phyloP scores from a whole-genome alignment of 2,888 invertebrate species.

The Cerceris rybyensis region DNA sequence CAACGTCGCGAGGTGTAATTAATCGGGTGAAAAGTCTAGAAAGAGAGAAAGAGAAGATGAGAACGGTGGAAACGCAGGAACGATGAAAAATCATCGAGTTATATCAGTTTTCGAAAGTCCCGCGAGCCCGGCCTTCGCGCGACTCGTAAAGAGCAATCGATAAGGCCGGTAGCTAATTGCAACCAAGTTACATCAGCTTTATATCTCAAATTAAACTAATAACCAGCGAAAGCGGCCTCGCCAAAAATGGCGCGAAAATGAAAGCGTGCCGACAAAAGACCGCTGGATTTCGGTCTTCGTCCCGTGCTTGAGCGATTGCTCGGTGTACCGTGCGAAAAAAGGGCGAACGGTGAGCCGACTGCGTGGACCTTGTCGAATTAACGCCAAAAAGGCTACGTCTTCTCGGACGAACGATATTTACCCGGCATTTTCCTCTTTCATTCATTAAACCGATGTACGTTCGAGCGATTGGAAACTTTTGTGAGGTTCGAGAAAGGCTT shows the following conservation, averaged over 20 bases:
- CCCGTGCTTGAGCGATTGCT: conserved; percentile 43
- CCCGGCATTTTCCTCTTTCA: too few relatives aligned
- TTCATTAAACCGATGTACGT: too few relatives aligned
- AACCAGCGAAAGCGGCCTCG: conserved; percentile 78
- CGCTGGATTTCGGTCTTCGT: conserved; percentile 54
- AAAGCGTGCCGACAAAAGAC: conserved; percentile 70
- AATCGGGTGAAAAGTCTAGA: conserved; percentile 26
- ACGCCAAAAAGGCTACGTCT: too few relatives aligned
- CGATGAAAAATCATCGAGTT: conserved; percentile 35
- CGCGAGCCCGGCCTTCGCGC: conserved; percentile 56
- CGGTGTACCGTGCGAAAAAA: conserved; percentile 23
- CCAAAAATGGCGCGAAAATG: conserved; percentile 79
- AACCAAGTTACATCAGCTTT: conserved; percentile 70
- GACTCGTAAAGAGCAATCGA: conserved; percentile 68
- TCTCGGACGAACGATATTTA: too few relatives aligned
- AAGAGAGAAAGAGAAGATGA: conserved; percentile 11
- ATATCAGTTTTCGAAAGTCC: conserved; percentile 67
- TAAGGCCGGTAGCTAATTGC: conserved; percentile 73
- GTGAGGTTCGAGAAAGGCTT: too few relatives aligned
- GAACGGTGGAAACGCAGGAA: neutral
- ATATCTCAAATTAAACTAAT: conserved; percentile 78
- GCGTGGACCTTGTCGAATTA: too few relatives aligned
- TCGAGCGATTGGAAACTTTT: too few relatives aligned
- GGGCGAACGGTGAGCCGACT: too few relatives aligned
- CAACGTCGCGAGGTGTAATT: conserved; percentile 15